phyloP scores from a whole-genome alignment of 1,140 invertebrate genomes.

The Cydia splendana region DNA sequence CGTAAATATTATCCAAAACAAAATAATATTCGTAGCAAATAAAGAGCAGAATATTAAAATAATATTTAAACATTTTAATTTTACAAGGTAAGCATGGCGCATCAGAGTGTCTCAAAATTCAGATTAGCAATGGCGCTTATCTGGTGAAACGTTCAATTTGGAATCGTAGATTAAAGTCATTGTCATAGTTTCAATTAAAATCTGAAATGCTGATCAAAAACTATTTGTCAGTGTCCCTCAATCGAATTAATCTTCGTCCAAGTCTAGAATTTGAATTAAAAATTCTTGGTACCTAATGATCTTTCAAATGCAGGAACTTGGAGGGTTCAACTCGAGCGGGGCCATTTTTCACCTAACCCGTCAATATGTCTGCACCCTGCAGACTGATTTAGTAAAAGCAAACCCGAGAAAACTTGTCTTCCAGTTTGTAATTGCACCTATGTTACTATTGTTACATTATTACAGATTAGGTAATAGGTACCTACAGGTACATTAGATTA shows the following conservation, averaged over 20 bases:
- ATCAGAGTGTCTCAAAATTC: neutral
- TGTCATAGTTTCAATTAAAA: neutral
- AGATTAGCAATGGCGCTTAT: neutral
- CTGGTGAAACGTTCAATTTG: neutral
- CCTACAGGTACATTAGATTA: too few relatives aligned
- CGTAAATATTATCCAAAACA: neutral
- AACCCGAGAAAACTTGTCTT: neutral
- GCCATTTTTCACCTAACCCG: neutral
- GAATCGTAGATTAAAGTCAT: neutral
- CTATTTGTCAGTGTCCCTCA: neutral
- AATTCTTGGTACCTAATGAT: constrained; percentile 13
- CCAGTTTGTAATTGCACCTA: neutral
- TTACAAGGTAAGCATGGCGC: neutral
- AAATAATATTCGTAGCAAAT: neutral
- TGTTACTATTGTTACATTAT: neutral
- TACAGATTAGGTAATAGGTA: too few relatives aligned
- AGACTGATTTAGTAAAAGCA: neutral
- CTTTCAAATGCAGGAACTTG: neutral
- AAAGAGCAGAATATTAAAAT: neutral
- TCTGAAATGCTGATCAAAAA: neutral
- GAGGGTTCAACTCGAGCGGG: neutral
- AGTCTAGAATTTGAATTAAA: constrained; percentile 21
- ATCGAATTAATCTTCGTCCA: constrained; percentile 5
- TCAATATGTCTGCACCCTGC: neutral
- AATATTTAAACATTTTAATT: neutral